These are phyloP conservation scores for Myopa tessellatipennis DNA, from an alignment of 2,888 invertebrate genomes.

Conservation along the genomic window DNA sequence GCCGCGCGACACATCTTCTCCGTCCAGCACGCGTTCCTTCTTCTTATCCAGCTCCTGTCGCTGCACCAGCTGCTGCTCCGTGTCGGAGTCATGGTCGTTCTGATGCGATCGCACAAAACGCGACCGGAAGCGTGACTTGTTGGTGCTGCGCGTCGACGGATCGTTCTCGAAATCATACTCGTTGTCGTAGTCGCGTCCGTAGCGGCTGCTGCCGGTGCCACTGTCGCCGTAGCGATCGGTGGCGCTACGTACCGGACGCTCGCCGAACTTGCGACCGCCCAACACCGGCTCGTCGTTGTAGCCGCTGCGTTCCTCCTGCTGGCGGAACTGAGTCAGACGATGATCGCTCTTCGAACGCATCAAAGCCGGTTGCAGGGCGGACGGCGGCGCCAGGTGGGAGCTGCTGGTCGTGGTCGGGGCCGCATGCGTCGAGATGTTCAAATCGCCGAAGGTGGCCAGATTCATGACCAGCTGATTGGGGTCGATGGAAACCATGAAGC, in stretches of 20 bases:
- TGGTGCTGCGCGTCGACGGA: conserved; percentile 71
- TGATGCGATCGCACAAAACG: conserved; percentile 77
- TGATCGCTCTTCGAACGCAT: conserved; percentile 96
- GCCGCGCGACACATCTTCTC: conserved; percentile 87
- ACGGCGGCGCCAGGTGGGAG: conserved; percentile 72
- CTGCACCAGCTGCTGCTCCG: conserved; percentile 77
- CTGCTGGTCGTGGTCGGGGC: conserved; percentile 67
- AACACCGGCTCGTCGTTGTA: conserved; percentile 79
- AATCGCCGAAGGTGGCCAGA: conserved; percentile 89
- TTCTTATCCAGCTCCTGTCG: conserved; percentile 71
- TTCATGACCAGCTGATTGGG: conserved; percentile 91
- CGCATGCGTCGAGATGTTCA: conserved; percentile 79
- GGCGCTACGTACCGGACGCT: conserved; percentile 70
- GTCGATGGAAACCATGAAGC: conserved; percentile 90
- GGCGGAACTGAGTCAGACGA: conserved; percentile 86
- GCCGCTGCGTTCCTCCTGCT: conserved; percentile 83
- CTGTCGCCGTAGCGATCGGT: conserved; percentile 69
- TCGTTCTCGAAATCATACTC: conserved; percentile 79
- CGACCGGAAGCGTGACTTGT: conserved; percentile 78
- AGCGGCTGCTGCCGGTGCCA: conserved; percentile 63
- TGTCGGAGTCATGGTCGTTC: conserved; percentile 84
- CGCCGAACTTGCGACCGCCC: conserved; percentile 83
- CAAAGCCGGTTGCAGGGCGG: conserved; percentile 79
- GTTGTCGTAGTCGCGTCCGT: conserved; percentile 66
- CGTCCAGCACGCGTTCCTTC: conserved; percentile 83